A percentile compares a stretch with the other conserved stretches of the same genome.
Conservation (phyloP, 1,140 invertebrate species). For the Zaprionus gabonicus region DNA sequence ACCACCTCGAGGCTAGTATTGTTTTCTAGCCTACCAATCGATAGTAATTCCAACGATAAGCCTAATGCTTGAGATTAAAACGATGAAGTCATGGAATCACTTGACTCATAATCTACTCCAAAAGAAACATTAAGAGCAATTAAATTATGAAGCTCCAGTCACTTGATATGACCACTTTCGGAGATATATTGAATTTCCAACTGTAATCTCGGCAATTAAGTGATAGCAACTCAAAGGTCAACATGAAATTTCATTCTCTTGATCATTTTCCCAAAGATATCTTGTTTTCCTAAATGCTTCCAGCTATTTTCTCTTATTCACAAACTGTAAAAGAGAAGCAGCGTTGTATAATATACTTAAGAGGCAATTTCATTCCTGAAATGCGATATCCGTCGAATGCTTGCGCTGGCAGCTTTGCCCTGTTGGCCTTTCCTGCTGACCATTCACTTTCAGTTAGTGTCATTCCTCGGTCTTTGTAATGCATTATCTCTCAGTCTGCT, state of each 20-base stretch:
- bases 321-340: background rate
- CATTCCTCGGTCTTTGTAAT: conserved; percentile 35
- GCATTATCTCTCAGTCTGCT: conserved; percentile 55
- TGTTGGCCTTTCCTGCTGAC: conserved; percentile 6
- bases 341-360: background rate
- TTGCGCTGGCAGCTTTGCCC: background rate
- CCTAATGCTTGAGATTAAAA: conserved; percentile 28
- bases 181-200: background rate
- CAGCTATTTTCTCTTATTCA: conserved; percentile 1
- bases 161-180: background rate
- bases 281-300: background rate
- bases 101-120: conserved; percentile 37
- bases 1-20: conserved; percentile 7
- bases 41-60: conserved; percentile 40
- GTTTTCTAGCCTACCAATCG: conserved; percentile 15
- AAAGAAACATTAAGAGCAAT: conserved; percentile 12
- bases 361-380: background rate
- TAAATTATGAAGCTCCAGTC: conserved; percentile 2
- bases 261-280: background rate
- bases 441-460: conserved; percentile 19
- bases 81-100: conserved; percentile 5
- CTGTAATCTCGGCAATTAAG: background rate
- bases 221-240: background rate
- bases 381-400: conserved; percentile 1
- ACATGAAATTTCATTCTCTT: background rate